Conservation (phyloP, 2,888 invertebrate species). For the Ichneumoninae sp. region DNA sequence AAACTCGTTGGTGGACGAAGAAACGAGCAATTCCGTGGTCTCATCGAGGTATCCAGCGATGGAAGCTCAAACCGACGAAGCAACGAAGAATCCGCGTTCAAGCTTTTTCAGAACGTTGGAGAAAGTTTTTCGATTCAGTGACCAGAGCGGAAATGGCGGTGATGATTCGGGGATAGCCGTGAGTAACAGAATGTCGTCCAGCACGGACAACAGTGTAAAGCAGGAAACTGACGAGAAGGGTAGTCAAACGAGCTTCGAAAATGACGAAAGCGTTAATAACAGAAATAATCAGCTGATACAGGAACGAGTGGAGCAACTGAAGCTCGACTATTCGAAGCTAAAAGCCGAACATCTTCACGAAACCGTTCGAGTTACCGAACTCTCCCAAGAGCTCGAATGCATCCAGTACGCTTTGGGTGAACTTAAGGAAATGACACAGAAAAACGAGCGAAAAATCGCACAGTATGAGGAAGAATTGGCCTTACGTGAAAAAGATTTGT, state of each 20-base stretch:
- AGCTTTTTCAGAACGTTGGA: slow-evolving; percentile 60
- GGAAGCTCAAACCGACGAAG: slow-evolving; percentile 15
- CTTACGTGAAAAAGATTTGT: slow-evolving; percentile 68
- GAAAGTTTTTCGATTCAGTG: slow-evolving; percentile 66
- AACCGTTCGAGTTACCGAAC: slow-evolving; percentile 65
- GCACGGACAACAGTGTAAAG: slow-evolving; percentile 62
- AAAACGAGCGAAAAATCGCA: slow-evolving; percentile 69
- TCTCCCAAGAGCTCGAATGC: slow-evolving; percentile 71
- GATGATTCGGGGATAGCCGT: slow-evolving; percentile 78
- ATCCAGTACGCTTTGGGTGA: slow-evolving; percentile 69
- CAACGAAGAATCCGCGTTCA: slow-evolving; percentile 46
- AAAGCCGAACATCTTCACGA: slow-evolving; percentile 68
- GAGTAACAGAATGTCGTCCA: slow-evolving; percentile 45
- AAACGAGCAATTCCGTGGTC: slow-evolving; percentile 7
- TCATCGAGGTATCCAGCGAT: slow-evolving; percentile 37
- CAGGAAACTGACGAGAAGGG: slow-evolving; percentile 66
- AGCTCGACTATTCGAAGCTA: slow-evolving; percentile 71
- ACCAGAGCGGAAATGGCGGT: slow-evolving; percentile 66
- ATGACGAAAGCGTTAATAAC: not conserved
- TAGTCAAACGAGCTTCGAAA: slow-evolving; percentile 62
- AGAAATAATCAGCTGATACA: slow-evolving; percentile 57
- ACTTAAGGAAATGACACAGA: slow-evolving; percentile 67
- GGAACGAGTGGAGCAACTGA: slow-evolving; percentile 68
- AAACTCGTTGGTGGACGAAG: slow-evolving; percentile 46
- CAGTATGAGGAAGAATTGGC: slow-evolving; percentile 69